phyloP scores from a whole-genome alignment of 2,797 vertebrate species.

The Enteromius treurensis region DNA sequence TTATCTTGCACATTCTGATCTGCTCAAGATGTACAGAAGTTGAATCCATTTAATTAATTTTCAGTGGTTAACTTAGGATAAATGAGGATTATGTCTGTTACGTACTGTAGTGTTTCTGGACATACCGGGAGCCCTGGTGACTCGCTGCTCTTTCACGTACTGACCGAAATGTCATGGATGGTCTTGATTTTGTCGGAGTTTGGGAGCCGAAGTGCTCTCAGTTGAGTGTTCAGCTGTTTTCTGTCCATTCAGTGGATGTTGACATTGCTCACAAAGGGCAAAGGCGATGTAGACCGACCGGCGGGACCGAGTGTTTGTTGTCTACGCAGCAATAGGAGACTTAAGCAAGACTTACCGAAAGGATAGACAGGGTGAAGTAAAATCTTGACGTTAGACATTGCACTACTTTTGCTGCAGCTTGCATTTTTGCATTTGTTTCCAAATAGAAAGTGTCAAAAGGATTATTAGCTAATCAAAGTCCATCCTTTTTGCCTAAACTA shows the following conservation, averaged over 20 bases:
- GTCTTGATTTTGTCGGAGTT: conserved; percentile 8
- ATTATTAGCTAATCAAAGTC: background rate
- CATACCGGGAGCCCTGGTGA: background rate
- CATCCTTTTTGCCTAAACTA: background rate
- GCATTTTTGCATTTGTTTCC: background rate
- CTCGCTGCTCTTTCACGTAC: conserved; percentile 4
- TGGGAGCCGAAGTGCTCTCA: background rate
- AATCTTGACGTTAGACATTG: background rate
- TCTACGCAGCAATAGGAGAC: background rate
- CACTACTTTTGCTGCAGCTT: background rate
- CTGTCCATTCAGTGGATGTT: conserved; percentile 5
- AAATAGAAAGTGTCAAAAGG: background rate
- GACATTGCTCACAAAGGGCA: conserved; percentile 10
- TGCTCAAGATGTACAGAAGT: conserved; percentile 4
- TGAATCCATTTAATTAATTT: conserved; percentile 41
- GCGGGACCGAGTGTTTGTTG: conserved; percentile 11
- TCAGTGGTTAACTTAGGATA: conserved; percentile 35
- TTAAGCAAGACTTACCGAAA: background rate
- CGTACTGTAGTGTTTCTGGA: conserved; percentile 14
- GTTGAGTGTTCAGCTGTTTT: conserved; percentile 3
- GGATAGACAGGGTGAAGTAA: background rate
- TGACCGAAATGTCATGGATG: conserved; percentile 15
- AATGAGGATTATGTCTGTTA: conserved; percentile 10
- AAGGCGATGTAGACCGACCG: background rate
- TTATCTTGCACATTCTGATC: background rate